phyloP scores from a whole-genome alignment of 2,113 vertebrate genomes.

The Synodontis membranacea region DNA sequence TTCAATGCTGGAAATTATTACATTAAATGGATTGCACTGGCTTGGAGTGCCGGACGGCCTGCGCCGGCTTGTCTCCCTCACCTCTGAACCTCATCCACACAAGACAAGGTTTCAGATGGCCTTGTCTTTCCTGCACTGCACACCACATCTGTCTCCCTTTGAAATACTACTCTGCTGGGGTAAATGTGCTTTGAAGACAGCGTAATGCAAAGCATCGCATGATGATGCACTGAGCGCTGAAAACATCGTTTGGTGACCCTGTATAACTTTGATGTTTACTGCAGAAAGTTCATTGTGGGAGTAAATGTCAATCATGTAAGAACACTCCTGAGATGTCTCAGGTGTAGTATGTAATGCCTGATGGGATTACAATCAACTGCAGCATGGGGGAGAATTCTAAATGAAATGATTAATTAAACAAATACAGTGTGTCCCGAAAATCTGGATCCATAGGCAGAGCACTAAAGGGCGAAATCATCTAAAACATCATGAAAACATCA shows the following conservation, averaged over 20 bases:
- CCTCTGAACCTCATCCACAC: neutral
- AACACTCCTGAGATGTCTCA: neutral
- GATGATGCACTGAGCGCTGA: neutral
- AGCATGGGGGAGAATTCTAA: neutral
- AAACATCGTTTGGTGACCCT: neutral
- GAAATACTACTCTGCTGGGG: constrained; percentile 7
- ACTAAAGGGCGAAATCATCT: too few species aligned
- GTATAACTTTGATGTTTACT: neutral
- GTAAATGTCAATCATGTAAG: neutral
- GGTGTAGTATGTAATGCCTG: neutral
- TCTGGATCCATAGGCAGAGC: too few species aligned
- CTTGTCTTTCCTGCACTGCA: constrained; percentile 32
- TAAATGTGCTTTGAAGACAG: constrained; percentile 23
- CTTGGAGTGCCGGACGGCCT: constrained; percentile 53
- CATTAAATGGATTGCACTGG: constrained; percentile 65
- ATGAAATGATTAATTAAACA: neutral
- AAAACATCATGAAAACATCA: too few species aligned
- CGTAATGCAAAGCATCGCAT: constrained; percentile 3
- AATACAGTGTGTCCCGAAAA: too few species aligned
- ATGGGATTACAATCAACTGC: neutral
- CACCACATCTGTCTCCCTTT: constrained; percentile 40
- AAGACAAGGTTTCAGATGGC: constrained; percentile 36
- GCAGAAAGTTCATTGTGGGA: neutral
- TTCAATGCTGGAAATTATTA: constrained; percentile 63
- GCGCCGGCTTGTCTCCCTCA: neutral